A percentile compares a stretch with the other conserved stretches of the same genome.
Evolutionary conservation across 2,888 invertebrate genomes (phyloP).

Genomic region (Empis stercorea): DNA sequence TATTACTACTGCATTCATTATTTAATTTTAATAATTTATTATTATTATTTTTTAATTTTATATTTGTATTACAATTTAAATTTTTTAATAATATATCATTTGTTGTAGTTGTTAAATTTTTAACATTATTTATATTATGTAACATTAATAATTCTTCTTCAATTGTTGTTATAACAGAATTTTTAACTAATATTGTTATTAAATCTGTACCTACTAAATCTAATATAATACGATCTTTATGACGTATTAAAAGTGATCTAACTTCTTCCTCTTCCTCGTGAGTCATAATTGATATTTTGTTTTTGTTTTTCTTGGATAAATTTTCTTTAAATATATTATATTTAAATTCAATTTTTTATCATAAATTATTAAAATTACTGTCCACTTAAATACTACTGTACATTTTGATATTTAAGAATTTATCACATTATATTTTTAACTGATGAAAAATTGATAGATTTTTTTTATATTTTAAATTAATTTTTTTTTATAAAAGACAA

Average conservation of each 20-base stretch:
- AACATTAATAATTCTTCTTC: constrained; percentile 41
- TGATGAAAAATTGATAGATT: no score
- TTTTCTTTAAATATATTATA: neutral
- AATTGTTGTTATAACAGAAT: constrained; percentile 47
- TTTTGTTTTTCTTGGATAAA: neutral
- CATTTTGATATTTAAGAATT: no score
- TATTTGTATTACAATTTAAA: neutral
- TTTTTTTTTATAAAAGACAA: no score
- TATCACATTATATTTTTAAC: no score
- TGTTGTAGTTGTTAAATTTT: no score
- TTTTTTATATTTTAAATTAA: no score
- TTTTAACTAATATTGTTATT: constrained; percentile 49
- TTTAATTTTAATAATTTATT: neutral
- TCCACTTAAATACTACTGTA: no score
- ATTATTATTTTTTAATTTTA: neutral
- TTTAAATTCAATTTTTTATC: neutral
- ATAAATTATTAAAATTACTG: no score
- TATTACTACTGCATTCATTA: constrained; percentile 10
- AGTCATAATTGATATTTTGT: constrained; percentile 21
- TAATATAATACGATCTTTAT: constrained; percentile 47
- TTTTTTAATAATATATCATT: neutral
- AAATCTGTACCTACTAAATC: constrained; percentile 50
- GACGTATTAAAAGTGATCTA: constrained; percentile 47
- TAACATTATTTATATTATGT: constrained; percentile 15
- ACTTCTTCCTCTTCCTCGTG: constrained; percentile 38